These are phyloP conservation scores for Ischnura elegans DNA, from an alignment of 2,888 invertebrate genomes.

Conservation along the genomic window DNA sequence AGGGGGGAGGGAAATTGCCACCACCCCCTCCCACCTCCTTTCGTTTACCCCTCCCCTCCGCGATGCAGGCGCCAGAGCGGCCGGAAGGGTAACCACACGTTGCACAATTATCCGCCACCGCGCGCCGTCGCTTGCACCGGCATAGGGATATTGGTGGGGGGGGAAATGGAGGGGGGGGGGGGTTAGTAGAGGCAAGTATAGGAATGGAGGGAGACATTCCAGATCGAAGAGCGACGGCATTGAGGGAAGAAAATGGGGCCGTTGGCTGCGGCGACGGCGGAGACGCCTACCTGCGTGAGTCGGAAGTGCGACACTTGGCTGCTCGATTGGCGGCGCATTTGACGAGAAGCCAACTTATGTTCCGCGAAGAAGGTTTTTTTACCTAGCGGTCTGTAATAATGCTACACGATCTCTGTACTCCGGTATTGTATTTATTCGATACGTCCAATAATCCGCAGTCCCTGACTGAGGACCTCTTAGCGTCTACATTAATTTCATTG, in stretches of 20 bases:
- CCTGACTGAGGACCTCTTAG: no score
- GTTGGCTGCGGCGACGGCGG: not conserved
- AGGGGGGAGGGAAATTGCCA: constrained; percentile 8
- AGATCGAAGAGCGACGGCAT: constrained; percentile 15
- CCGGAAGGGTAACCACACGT: constrained; percentile 65
- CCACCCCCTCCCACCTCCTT: not conserved
- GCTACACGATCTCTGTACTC: no score
- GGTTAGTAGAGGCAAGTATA: not conserved
- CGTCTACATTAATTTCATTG: no score
- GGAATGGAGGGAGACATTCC: not conserved
- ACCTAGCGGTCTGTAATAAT: no score
- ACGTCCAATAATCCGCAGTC: no score
- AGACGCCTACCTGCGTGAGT: constrained; percentile 8
- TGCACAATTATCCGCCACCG: constrained; percentile 63
- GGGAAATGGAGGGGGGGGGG: not conserved
- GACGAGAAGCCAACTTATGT: not conserved
- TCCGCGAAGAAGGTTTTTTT: no score
- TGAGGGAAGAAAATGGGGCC: constrained; percentile 6
- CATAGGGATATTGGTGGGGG: not conserved
- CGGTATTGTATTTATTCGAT: no score
- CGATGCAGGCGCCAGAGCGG: constrained; percentile 58
- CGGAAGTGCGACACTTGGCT: not conserved
- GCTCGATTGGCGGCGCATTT: not conserved
- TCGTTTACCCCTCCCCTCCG: not conserved
- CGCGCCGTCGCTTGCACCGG: constrained; percentile 30